Conservation (phyloP, 2,797 vertebrate genomes). For the Leptoclinus maculatus region DNA sequence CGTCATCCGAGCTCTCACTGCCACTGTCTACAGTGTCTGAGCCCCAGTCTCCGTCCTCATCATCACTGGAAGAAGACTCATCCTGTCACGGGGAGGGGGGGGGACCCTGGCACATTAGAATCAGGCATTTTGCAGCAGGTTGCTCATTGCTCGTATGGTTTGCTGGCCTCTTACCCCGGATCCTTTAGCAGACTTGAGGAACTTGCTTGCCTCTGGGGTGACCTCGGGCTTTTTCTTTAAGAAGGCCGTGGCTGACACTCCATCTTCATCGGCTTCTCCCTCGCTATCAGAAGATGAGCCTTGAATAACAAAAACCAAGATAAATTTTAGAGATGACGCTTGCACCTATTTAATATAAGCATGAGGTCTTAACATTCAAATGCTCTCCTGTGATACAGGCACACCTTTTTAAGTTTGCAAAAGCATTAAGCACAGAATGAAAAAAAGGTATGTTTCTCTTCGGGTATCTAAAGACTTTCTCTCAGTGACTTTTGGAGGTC, state of each 20-base stretch:
- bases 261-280: slow-evolving; percentile 75
- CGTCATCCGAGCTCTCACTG: slow-evolving; percentile 88
- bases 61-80: slow-evolving; percentile 87
- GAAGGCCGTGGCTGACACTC: slow-evolving; percentile 84
- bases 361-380: not conserved
- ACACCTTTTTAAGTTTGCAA: not conserved
- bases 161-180: slow-evolving; percentile 79
- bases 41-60: slow-evolving; percentile 90
- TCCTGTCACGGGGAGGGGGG: slow-evolving; percentile 64
- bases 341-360: not conserved
- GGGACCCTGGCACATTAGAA: not conserved
- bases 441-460: not conserved
- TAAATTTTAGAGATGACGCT: not conserved
- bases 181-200: slow-evolving; percentile 85
- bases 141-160: accelerated
- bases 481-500: not conserved
- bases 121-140: accelerated
- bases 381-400: not conserved
- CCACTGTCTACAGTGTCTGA: slow-evolving; percentile 86
- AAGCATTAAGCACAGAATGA: not conserved
- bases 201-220: slow-evolving; percentile 84
- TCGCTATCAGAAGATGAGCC: slow-evolving; percentile 82
- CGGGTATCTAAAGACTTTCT: not conserved
- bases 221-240: slow-evolving; percentile 90
- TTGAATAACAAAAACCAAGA: slow-evolving; percentile 34